Evolutionary conservation across 2,797 vertebrate species (phyloP), one percentile per base, ranked within the genome.

Genomic region (Hapalemur alaotrensis): DNA sequence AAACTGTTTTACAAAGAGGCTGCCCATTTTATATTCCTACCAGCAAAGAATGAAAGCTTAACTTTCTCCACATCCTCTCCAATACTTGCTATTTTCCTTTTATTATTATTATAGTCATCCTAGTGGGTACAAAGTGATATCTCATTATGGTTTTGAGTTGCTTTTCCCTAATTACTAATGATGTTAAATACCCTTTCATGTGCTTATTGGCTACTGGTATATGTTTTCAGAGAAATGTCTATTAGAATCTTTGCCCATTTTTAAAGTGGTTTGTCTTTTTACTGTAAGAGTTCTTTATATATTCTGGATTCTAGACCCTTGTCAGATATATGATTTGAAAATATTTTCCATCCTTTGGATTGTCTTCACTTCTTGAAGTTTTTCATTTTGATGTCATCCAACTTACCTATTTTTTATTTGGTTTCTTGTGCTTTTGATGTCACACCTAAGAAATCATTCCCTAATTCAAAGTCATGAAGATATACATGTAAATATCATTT

Each of bases 381-480:
- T 82, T 61, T 46, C n/a, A 90, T 91, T 80, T 93, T 95, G 89
- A 76, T 43, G 11, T 59, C 65, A 85, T 52, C 8, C 32, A 95
- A 32, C 28, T 76, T 63, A 72, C 50, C 80, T 80, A 20, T 63
- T 76, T 65, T 84, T 84, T 65, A 13, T 59, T 75, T 78, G 32
- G 18, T 38, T 85, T 63, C 57, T 41, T 96, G 38, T 84, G 18
- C 11, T 84, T 92, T 61, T 81, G 22, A 30, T 86, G 52, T 93
- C 23, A 89, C 22, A 70, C 7, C 30, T 84, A 61, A 90, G 72
- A 96, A 96, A 69, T 73, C 30, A 65, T 30, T 81, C 17, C 43
- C 4, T 61, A 87, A 32, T 86, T 70, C 35, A 80, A 89, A 30
- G 57, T 70, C 65, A 84, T 54, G n/a, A 95, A 88, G 25, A 41